A percentile compares a stretch with the other conserved stretches of the same genome.
phyloP scores from a whole-genome alignment of 2,888 invertebrate genomes.

The Heliconius charithonia region DNA sequence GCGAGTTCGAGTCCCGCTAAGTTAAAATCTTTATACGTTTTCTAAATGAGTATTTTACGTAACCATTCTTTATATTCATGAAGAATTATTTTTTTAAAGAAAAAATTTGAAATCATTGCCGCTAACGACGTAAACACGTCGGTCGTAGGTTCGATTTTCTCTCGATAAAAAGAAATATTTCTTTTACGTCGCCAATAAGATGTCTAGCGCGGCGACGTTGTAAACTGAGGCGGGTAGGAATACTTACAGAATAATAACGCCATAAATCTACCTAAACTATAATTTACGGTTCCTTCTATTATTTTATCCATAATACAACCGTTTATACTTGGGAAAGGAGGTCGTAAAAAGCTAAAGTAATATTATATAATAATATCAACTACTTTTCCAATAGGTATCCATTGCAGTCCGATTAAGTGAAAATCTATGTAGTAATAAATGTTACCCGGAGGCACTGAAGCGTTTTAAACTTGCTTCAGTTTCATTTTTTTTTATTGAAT shows the following conservation, averaged over 20 bases:
- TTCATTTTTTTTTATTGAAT: slow-evolving; percentile 16
- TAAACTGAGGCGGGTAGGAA: background rate
- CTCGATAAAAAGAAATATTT: too few relatives aligned
- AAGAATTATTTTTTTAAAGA: too few relatives aligned
- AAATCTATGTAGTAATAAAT: slow-evolving; percentile 24
- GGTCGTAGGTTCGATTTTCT: too few relatives aligned
- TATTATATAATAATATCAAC: background rate
- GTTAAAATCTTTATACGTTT: too few relatives aligned
- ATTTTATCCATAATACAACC: background rate
- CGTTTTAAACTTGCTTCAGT: slow-evolving; percentile 16
- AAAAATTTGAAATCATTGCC: too few relatives aligned
- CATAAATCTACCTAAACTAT: background rate
- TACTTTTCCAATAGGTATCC: slow-evolving; percentile 6
- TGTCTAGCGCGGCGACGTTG: too few relatives aligned
- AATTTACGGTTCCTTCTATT: background rate
- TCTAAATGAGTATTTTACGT: too few relatives aligned
- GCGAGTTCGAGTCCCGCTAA: too few relatives aligned
- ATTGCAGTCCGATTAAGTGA: slow-evolving; percentile 20
- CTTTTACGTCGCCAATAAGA: too few relatives aligned
- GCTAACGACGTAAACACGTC: too few relatives aligned
- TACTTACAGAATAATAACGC: background rate
- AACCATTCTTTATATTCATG: too few relatives aligned
- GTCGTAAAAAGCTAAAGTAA: background rate
- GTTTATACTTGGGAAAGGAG: background rate
- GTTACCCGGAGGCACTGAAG: slow-evolving; percentile 18